These are phyloP conservation scores for Orycteropus afer DNA, from an alignment of 2,113 vertebrate genomes.

Conservation along the genomic window DNA sequence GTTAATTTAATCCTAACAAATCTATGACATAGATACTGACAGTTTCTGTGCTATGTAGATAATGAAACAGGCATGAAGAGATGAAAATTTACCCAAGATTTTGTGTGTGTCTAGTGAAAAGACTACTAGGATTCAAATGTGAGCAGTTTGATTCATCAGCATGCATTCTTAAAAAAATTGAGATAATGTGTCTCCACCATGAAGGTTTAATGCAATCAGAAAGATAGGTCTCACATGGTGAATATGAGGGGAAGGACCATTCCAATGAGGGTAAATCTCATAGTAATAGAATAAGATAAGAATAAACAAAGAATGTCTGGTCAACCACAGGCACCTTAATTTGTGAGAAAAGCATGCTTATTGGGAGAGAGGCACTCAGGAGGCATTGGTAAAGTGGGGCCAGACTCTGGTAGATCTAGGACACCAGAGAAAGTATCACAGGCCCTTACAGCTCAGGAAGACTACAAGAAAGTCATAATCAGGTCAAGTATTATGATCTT, in stretches of 20 bases:
- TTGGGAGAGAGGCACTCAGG: neutral
- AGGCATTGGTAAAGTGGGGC: fast-evolving
- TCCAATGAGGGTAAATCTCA: neutral
- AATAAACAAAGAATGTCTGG: neutral
- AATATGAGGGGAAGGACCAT: neutral
- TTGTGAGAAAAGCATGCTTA: neutral
- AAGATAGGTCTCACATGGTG: neutral
- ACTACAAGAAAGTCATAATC: neutral
- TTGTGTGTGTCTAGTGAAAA: neutral
- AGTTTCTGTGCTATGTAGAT: neutral
- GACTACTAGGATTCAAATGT: neutral
- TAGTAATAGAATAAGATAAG: neutral
- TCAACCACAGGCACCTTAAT: neutral
- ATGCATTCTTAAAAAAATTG: neutral
- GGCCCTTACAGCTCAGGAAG: too few relatives aligned
- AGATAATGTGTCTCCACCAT: neutral
- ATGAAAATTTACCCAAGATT: neutral
- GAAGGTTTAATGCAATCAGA: neutral
- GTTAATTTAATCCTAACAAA: neutral
- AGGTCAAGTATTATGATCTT: neutral
- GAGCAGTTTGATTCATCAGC: neutral
- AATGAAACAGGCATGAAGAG: neutral
- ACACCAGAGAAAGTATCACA: neutral
- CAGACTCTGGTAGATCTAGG: neutral
- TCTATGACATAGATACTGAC: neutral